Conservation (phyloP, 2,888 invertebrate genomes). For the Pristionchus arcanus region DNA sequence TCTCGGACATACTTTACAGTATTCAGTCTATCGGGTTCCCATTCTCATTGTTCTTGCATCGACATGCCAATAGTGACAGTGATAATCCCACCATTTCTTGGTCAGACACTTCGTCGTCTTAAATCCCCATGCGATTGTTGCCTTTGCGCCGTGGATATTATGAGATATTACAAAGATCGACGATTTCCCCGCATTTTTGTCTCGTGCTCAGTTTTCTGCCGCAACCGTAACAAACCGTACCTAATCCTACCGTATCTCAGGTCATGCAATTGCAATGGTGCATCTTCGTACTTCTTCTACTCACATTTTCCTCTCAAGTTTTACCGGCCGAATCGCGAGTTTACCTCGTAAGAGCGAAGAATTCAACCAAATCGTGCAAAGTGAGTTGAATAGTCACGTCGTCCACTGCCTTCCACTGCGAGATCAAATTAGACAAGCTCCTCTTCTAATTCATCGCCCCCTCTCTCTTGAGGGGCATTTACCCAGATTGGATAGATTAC, state of each 20-base stretch:
- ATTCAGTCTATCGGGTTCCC: background rate
- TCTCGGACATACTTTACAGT: background rate
- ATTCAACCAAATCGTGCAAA: slow-evolving; percentile 51
- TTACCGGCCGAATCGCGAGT: slow-evolving; percentile 31
- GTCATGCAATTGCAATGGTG: background rate
- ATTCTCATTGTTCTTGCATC: background rate
- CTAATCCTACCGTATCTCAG: background rate
- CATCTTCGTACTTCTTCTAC: background rate
- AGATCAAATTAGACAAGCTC: background rate
- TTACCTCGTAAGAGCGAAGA: slow-evolving; percentile 48
- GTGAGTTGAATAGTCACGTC: slow-evolving; percentile 35
- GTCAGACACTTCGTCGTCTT: background rate
- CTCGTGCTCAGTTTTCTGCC: background rate
- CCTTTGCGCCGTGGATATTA: background rate
- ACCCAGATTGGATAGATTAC: slow-evolving; percentile 2
- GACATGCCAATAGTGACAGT: background rate
- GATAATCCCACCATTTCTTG: background rate
- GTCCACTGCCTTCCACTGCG: background rate
- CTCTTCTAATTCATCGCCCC: background rate
- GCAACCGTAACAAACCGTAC: slow-evolving; percentile 11
- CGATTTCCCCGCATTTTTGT: background rate
- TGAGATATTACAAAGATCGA: background rate
- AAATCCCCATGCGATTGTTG: background rate
- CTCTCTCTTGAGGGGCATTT: background rate
- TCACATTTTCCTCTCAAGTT: background rate